These are phyloP conservation scores for Erithacus rubecula DNA, from an alignment of 2,797 vertebrate species.

Conservation along the genomic window DNA sequence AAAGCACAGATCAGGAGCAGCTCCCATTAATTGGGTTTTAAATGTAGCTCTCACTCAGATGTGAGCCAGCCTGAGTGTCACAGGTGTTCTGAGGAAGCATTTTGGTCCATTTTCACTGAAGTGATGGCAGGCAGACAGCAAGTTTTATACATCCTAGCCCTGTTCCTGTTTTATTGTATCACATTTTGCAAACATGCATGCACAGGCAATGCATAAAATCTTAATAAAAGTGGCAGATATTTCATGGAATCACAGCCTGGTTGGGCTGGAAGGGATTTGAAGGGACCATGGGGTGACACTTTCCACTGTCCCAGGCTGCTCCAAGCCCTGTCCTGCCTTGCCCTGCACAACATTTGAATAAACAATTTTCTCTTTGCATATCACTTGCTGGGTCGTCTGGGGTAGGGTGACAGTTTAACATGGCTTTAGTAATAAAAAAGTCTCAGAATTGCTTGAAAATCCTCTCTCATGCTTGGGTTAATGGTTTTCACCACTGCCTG, in stretches of 20 bases:
- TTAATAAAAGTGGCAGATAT: neutral
- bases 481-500: neutral
- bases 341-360: neutral
- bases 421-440: neutral
- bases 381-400: neutral
- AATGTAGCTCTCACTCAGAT: rapidly evolving
- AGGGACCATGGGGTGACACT: neutral
- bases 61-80: neutral
- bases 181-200: rapidly evolving
- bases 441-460: neutral
- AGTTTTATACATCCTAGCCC: neutral
- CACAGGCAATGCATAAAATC: rapidly evolving
- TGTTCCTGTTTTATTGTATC: neutral
- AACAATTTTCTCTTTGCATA: neutral
- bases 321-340: neutral
- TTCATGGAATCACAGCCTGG: neutral
- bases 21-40: conserved; percentile 3
- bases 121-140: neutral
- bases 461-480: rapidly evolving
- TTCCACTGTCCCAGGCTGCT: neutral
- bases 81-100: neutral
- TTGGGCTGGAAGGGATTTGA: neutral
- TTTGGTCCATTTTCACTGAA: neutral
- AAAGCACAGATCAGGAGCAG: neutral
- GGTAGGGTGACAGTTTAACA: neutral